phyloP scores from a whole-genome alignment of 2,797 vertebrate species.

The Rhabdophis nuchalis region DNA sequence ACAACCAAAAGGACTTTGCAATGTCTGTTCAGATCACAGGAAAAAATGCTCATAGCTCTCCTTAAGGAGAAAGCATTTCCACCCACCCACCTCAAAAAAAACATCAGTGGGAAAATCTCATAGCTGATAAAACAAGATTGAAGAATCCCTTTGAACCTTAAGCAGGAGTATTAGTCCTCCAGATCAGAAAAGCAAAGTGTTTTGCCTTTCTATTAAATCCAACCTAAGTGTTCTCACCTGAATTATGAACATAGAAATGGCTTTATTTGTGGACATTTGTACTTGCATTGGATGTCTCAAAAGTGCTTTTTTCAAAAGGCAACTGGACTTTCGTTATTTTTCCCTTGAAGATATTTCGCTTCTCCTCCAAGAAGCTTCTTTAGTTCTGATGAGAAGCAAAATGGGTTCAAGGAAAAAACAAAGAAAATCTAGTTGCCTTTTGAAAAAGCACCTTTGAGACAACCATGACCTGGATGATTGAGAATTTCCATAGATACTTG shows the following conservation, averaged over 20 bases:
- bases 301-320: no score
- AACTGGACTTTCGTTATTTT: background rate
- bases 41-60: background rate
- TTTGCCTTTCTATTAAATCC: background rate
- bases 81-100: background rate
- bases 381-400: background rate
- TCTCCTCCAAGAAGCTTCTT: background rate
- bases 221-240: background rate
- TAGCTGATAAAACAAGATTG: background rate
- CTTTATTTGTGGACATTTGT: background rate
- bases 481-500: background rate
- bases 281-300: background rate
- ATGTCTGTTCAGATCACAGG: background rate
- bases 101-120: background rate
- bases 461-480: background rate
- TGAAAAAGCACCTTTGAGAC: background rate
- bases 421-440: background rate
- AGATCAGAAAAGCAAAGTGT: background rate
- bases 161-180: background rate
- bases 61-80: background rate
- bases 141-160: background rate
- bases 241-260: background rate
- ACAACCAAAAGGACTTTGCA: background rate
- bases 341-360: background rate
- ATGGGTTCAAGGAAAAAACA: background rate